Evolutionary conservation across 2,888 invertebrate species (phyloP), one percentile per base, ranked within the genome.

Genomic region (Melolontha melolontha): DNA sequence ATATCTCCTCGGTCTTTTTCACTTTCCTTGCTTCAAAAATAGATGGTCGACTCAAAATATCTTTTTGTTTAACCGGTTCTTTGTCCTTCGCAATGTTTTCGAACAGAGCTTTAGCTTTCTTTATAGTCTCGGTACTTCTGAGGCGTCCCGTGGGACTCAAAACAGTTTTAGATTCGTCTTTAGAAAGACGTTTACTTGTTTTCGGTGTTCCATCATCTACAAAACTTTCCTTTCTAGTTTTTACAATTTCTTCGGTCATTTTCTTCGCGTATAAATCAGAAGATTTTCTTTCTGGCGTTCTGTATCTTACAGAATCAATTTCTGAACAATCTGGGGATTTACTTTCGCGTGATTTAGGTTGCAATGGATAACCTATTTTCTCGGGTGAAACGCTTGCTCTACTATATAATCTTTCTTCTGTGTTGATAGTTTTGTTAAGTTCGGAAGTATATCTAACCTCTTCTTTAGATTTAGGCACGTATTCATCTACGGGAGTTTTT

Each of bases 51-150:
- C 79, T 85, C 14, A 87, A 77, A 57, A 87, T 86, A 74, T 87
- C 86, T 62, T 82, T 80, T 63, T 84, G 84, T 66, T 82, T 79
- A 7, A 76, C 68, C 71, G 71, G 79, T 75, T 75, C 77, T 69
- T 77, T 76, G 22, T 77, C 76, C 72, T 85, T 83, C 34, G 70
- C 79, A 17, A 89, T 88, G 70, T 87, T 90, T 83, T 92, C 91
- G 81, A 91, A 91, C 41, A 91, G 79, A 44, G 88, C 89, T 80
- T 91, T 91, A 0, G 92, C 91, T 80, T 89, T 89, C 57, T 88
- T 87, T 0, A 91, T 89, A n/a, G 88, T 88, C 73, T 90, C 90
- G 51, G 87, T 88, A 73, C 87, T 88, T 54, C 87, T 85, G 27
- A 88, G 75, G 16, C 80, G 75, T 16, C 79, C 77, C 12, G 77